Conservation (phyloP, 2,888 invertebrate species). For the Aleiodes testaceus region DNA sequence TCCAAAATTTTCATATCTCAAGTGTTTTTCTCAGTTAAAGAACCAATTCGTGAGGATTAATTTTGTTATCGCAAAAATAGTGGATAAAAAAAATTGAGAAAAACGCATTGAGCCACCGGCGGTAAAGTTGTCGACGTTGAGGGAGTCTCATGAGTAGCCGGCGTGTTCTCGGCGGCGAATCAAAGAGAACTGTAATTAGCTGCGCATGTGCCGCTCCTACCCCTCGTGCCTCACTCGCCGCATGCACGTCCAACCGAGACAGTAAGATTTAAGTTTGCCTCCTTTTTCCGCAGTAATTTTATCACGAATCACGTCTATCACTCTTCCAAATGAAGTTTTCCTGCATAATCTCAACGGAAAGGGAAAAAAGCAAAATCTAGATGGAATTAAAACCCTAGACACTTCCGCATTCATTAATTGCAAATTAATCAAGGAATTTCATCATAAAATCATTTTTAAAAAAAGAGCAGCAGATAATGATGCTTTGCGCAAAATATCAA, state of each 20-base stretch:
- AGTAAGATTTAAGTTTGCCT: constrained; percentile 11
- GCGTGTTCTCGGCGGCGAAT: constrained; percentile 56
- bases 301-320: constrained; percentile 6
- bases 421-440: too few species aligned
- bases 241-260: constrained; percentile 2
- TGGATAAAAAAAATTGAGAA: neutral
- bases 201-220: constrained; percentile 63
- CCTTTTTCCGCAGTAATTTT: constrained; percentile 4
- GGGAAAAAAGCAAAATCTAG: too few species aligned
- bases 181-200: constrained; percentile 67
- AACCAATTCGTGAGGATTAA: too few species aligned
- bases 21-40: too few species aligned
- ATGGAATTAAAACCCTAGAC: too few species aligned
- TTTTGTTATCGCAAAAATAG: neutral
- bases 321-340: neutral
- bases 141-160: constrained; percentile 48
- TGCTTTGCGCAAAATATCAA: too few species aligned
- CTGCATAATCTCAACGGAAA: neutral
- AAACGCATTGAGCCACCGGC: constrained; percentile 22
- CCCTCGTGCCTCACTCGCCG: neutral
- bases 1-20: too few species aligned
- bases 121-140: constrained; percentile 38
- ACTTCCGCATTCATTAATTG: too few species aligned
- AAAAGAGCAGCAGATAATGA: too few species aligned
- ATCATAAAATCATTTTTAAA: too few species aligned